Evolutionary conservation across 2,888 invertebrate species (phyloP), one percentile per base, ranked within the genome.

Genomic region (Hermodice carunculata): DNA sequence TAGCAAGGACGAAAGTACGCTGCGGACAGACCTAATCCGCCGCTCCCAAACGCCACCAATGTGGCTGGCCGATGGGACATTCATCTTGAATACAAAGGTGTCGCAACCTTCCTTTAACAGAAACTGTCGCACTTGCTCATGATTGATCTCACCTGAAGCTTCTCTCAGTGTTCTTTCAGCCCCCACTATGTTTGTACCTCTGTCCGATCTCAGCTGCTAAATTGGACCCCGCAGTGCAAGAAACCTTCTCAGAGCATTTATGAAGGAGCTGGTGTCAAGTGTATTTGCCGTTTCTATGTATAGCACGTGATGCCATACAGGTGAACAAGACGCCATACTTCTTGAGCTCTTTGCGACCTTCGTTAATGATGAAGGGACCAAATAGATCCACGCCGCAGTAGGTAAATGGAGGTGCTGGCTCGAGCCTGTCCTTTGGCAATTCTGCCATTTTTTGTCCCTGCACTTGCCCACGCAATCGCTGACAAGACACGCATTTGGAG

Each of bases 321-420:
- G 77, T 74, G 61, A 82, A 83, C 4, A 84, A 56, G 5, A 70
- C 76, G 11, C 80, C 73, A 29, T 76, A 82, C 14, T 69, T 71
- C 29, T 84, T 82, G 2, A 74, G 52, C n/a, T 70, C 69, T 32
- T 75, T 76, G 24, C 75, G 57, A 17, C 74, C 73, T 17, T 77
- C 76, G 28, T 69, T 66, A 1, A 82, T 56, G 19, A 69, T 64
- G n/a, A 77, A 73, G 0, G 83, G 84, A 8, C 84, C 81, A 29
- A 76, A 78, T 19, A 73, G 81, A 54, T 85, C 84, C 0, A 85
- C 44, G 8, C 81, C 84, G 19, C 68, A 61, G 44, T 76, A 64
- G 1, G 69, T 42, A 65, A 86, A 86, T 52, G 60, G 60, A 5
- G 22, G 51, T 11, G 34, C 49, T 51, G 31, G 37, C 14, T 37